phyloP scores from a whole-genome alignment of 2,888 invertebrate species.

The Rhagonycha lutea region DNA sequence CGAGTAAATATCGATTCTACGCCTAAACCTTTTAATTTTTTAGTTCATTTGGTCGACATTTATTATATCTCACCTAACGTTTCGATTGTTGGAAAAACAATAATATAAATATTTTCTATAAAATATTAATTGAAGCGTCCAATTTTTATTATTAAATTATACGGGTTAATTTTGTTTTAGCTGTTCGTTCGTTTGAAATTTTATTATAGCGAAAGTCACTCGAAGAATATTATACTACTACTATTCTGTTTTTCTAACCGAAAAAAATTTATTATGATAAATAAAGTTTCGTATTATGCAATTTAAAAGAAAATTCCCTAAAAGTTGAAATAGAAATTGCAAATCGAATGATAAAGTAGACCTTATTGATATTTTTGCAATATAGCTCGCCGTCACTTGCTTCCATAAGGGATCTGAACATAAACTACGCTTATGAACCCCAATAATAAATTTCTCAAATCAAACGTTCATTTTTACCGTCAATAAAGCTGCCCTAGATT shows the following conservation, averaged over 20 bases:
- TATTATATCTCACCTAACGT: neutral
- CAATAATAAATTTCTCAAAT: slow-evolving; percentile 27
- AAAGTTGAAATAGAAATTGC: neutral
- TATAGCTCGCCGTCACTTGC: slow-evolving; percentile 9
- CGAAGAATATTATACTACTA: neutral
- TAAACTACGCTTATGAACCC: slow-evolving; percentile 29
- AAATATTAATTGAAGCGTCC: neutral
- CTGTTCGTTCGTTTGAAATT: neutral
- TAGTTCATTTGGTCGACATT: neutral
- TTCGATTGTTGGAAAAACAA: neutral
- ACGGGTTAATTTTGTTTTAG: neutral
- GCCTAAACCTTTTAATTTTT: neutral
- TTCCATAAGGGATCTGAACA: slow-evolving; percentile 12
- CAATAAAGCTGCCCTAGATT: slow-evolving; percentile 27
- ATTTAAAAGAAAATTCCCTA: neutral
- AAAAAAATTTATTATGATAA: neutral
- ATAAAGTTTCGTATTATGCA: neutral
- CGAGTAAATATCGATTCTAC: neutral
- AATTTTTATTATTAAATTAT: neutral
- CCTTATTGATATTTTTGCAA: slow-evolving; percentile 26
- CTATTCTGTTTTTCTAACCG: neutral
- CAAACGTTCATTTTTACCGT: slow-evolving; percentile 29
- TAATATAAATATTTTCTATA: neutral
- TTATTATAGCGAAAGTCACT: neutral
- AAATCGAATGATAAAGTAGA: slow-evolving; percentile 15